These are phyloP conservation scores for Timema podura DNA, from an alignment of 2,888 invertebrate species.

Conservation along the genomic window DNA sequence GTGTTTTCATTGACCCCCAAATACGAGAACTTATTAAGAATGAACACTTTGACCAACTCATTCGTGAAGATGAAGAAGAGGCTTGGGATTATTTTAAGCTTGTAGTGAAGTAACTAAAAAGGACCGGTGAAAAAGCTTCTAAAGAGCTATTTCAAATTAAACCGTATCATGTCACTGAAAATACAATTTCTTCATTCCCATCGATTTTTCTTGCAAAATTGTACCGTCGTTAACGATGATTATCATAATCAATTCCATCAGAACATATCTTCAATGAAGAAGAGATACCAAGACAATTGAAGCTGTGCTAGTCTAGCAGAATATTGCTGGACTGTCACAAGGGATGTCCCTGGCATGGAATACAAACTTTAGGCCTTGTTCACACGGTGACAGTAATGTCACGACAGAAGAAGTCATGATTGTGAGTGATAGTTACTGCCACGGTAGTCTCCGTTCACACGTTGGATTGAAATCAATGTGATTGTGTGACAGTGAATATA, in stretches of 20 bases:
- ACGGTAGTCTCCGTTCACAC: too few species aligned
- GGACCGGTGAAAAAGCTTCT: not conserved
- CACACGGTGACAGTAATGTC: too few species aligned
- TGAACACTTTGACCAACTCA: not conserved
- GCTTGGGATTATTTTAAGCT: conserved; percentile 12
- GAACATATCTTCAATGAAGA: conserved; percentile 17
- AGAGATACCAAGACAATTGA: conserved; percentile 16
- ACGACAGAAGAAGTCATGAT: too few species aligned
- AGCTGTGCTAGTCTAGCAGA: not conserved
- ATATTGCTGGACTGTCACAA: not conserved
- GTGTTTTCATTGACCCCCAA: conserved; percentile 10
- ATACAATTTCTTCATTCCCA: too few species aligned
- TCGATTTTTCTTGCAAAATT: not conserved
- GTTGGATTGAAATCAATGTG: too few species aligned
- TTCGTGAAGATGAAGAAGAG: conserved; percentile 2
- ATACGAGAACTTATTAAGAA: conserved; percentile 3
- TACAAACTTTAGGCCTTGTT: too few species aligned
- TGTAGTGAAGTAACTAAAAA: not conserved
- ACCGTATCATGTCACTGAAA: too few species aligned
- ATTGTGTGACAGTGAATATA: too few species aligned
- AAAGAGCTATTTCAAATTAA: not conserved
- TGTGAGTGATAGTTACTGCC: too few species aligned
- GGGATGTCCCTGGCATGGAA: too few species aligned
- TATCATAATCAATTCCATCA: conserved; percentile 12
- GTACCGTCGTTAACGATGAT: conserved; percentile 5